Base-by-base conservation (phyloP, 2,888 invertebrate species). In the Agrochola lota region DNA sequence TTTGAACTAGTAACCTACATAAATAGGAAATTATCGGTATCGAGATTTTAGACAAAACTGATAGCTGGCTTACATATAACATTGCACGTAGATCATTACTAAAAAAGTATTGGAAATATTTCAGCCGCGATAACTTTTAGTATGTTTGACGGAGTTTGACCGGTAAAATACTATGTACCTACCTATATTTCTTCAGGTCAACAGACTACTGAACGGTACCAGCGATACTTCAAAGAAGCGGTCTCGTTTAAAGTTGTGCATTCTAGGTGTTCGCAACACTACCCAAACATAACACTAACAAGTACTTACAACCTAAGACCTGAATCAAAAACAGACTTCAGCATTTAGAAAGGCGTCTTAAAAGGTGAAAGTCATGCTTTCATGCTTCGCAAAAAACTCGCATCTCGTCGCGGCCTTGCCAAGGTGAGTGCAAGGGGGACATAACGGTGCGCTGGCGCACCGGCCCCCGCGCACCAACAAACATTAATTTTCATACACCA, bases 341-440 rank as follows among this genome's bases (percentile, higher is more conserved):
- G 94, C 85, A 92, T 95, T 96, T 96, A 96, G 96, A 96, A 96
- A 96, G 96, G 96, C 93, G 91, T 94, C 87, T 89, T 92, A 93
- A 95, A 94, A 94, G 96, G 96, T 95, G 96, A 96, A 96, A 96
- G 96, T 96, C 95, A 94, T 95, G 95, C 94, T 94, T 94, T 95
- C 93, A 92, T 91, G 93, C 91, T 93, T 94, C 95, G 96, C 96
- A 96, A 96, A 96, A 87, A 96, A 96, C 95, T 95, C 92, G 93
- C 95, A 95, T 95, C 96, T 94, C 93, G 86, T 78, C 84, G 94
- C 96, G 96, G 96, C 96, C 96, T 96, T 96, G 96, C 94, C 96
- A 96, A 96, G 96, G 96, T 96, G 94, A 96, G 91, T 95, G 95
- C 95, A 95, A 95, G 94, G 94, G 95, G 96, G 96, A 94, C 95